phyloP scores from a whole-genome alignment of 2,113 vertebrate genomes.

The Ptyas mucosa region DNA sequence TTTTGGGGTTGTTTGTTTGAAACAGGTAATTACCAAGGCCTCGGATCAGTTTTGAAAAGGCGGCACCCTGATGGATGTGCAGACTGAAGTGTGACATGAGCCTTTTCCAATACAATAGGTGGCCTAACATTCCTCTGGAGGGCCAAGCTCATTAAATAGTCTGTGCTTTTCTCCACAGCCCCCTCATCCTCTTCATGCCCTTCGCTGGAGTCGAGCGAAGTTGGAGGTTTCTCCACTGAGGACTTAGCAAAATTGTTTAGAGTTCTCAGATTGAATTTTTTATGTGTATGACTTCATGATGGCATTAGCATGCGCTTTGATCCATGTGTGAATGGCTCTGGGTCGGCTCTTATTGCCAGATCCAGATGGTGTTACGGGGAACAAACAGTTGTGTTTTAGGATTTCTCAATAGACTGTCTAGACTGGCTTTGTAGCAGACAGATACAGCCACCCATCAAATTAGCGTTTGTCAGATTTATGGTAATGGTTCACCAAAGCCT shows the following conservation, averaged over 20 bases:
- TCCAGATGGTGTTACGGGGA: slow-evolving; percentile 97
- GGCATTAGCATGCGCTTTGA: slow-evolving; percentile 84
- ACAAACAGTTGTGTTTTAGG: slow-evolving; percentile 94
- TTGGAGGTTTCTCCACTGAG: slow-evolving; percentile 76
- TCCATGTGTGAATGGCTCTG: slow-evolving; percentile 87
- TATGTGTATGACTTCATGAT: slow-evolving; percentile 84
- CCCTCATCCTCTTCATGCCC: slow-evolving; percentile 66
- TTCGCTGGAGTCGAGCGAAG: slow-evolving; percentile 72
- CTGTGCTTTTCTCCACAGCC: slow-evolving; percentile 60
- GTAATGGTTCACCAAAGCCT: slow-evolving; percentile 97
- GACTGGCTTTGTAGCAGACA: slow-evolving; percentile 99
- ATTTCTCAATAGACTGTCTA: slow-evolving; percentile 99
- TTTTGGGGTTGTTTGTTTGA: slow-evolving; percentile 59
- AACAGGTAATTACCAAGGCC: slow-evolving; percentile 79
- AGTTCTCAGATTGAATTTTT: slow-evolving; percentile 83
- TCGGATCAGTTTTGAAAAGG: slow-evolving; percentile 79
- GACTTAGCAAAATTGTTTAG: slow-evolving; percentile 79
- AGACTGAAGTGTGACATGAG: slow-evolving; percentile 81
- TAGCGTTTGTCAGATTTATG: slow-evolving; percentile 99
- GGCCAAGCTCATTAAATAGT: slow-evolving; percentile 80
- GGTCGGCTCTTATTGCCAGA: slow-evolving; percentile 91
- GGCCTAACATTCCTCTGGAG: slow-evolving; percentile 77
- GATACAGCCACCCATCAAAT: slow-evolving; percentile 99
- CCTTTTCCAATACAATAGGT: slow-evolving; percentile 83
- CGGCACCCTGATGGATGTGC: slow-evolving; percentile 76